These are phyloP conservation scores for Choristoneura rosaceana DNA, from an alignment of 2,888 invertebrate genomes.

Conservation along the genomic window DNA sequence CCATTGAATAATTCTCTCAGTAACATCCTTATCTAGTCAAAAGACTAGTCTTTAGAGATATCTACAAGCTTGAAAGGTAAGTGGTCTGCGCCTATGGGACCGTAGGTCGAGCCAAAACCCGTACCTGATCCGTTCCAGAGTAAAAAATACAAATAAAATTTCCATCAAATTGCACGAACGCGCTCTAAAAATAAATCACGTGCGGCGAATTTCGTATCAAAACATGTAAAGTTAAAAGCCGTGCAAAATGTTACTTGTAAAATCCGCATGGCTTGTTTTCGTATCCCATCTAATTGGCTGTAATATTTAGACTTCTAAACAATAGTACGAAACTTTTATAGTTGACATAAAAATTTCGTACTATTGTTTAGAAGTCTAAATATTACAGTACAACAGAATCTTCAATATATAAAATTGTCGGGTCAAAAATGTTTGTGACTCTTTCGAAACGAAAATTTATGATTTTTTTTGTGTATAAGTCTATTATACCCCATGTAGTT, in stretches of 20 bases:
- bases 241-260: not conserved
- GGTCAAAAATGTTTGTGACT: too few relatives aligned
- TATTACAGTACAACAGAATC: too few relatives aligned
- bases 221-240: not conserved
- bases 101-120: conserved; percentile 26
- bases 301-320: too few relatives aligned
- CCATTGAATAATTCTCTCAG: conserved; percentile 35
- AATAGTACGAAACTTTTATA: too few relatives aligned
- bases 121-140: conserved; percentile 14
- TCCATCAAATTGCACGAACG: conserved; percentile 10
- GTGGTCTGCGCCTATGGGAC: conserved; percentile 22
- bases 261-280: not conserved
- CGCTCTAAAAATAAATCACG: conserved; percentile 8
- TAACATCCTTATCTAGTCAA: conserved; percentile 15
- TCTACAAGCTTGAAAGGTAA: conserved; percentile 28
- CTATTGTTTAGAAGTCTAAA: too few relatives aligned
- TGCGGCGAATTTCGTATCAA: not conserved
- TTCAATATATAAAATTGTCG: too few relatives aligned
- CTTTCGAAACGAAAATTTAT: too few relatives aligned
- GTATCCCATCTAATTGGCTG: too few relatives aligned
- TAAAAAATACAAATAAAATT: conserved; percentile 18
- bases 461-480: too few relatives aligned
- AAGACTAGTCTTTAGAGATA: conserved; percentile 12
- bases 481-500: too few relatives aligned
- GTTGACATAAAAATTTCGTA: too few relatives aligned